Conservation (phyloP, 2,113 vertebrate genomes). For the Alethe diademata region DNA sequence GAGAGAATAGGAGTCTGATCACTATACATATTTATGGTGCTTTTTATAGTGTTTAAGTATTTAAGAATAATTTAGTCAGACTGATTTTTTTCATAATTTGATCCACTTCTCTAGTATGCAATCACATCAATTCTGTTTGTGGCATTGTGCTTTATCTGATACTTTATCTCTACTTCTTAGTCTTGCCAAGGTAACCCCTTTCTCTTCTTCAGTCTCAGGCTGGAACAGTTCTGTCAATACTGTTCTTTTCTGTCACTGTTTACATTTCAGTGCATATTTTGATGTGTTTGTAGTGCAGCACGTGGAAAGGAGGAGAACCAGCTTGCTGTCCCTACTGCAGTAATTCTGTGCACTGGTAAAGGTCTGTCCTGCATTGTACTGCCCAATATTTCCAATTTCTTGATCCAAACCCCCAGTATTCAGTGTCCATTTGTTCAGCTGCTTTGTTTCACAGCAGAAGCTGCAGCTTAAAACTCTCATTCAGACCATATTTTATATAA, state of each 20-base stretch:
- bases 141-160: background rate
- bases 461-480: background rate
- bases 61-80: background rate
- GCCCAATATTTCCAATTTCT: background rate
- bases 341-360: background rate
- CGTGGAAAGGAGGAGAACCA: background rate
- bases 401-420: background rate
- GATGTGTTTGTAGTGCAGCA: background rate
- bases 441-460: background rate
- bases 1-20: background rate
- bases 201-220: background rate
- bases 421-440: background rate
- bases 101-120: background rate
- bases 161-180: background rate
- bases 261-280: background rate
- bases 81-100: background rate
- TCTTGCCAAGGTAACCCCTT: background rate
- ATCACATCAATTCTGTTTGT: background rate
- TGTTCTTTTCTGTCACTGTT: background rate
- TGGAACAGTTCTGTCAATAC: background rate
- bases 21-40: background rate
- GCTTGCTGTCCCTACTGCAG: background rate
- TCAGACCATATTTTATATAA: background rate
- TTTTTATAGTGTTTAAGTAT: background rate
- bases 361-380: background rate